phyloP scores from a whole-genome alignment of 2,113 vertebrate genomes.

The Melanerpes aurifrons region DNA sequence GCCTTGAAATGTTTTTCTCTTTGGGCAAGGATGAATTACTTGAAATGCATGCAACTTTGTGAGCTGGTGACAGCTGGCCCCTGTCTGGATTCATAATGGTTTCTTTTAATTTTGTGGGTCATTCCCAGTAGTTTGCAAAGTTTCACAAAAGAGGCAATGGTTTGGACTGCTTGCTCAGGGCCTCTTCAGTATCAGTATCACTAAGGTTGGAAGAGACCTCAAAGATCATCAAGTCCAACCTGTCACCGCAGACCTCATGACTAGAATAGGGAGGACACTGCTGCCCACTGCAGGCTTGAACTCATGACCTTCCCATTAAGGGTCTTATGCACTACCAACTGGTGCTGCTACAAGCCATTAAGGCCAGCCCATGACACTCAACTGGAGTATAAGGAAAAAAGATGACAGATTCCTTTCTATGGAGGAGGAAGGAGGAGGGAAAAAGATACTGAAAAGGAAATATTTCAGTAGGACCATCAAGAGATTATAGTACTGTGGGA shows the following conservation, averaged over 20 bases:
- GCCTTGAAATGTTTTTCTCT: no score
- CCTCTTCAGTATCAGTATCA: neutral
- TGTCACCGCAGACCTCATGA: no score
- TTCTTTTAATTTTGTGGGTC: neutral
- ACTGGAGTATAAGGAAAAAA: fast-evolving
- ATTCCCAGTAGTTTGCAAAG: neutral
- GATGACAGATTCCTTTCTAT: fast-evolving
- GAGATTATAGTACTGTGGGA: neutral
- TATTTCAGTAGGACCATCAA: neutral
- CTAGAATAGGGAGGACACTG: no score
- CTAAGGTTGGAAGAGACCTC: no score
- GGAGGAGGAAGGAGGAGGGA: neutral
- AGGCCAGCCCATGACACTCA: neutral
- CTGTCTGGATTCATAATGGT: fast-evolving
- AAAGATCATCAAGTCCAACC: no score
- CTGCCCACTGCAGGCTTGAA: no score
- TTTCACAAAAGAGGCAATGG: neutral
- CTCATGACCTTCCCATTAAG: no score
- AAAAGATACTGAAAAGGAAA: neutral
- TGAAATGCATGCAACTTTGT: neutral
- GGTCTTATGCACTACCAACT: no score
- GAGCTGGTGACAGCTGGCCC: neutral
- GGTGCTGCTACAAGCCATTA: neutral
- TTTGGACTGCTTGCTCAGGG: neutral
- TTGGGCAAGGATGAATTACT: neutral